Evolutionary conservation across 2,797 vertebrate species (phyloP).

Genomic region (Numenius phaeopus): DNA sequence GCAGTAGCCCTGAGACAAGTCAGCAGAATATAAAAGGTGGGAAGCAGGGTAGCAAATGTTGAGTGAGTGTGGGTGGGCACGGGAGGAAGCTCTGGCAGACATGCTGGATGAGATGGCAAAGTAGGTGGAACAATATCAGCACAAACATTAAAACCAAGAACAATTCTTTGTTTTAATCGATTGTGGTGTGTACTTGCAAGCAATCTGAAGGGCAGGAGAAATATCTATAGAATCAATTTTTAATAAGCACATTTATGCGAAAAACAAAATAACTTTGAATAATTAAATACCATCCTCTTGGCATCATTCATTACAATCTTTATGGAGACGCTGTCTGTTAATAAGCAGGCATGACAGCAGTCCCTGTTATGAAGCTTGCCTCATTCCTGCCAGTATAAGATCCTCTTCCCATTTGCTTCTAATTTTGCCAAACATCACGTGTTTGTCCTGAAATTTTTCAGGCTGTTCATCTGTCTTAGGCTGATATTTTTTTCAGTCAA

Average conservation of each 20-base stretch:
- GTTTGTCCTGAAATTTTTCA: conserved; percentile 26
- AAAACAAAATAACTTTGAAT: conserved; percentile 45
- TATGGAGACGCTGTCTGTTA: not conserved
- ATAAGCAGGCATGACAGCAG: not conserved
- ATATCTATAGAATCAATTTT: conserved; percentile 41
- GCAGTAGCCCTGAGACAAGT: not conserved
- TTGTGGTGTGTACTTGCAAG: not conserved
- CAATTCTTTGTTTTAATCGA: not conserved
- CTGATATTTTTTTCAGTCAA: not conserved
- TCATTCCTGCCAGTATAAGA: not conserved
- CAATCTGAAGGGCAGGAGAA: conserved; percentile 12
- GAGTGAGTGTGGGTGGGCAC: accelerated
- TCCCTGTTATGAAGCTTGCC: not conserved
- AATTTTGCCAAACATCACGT: not conserved
- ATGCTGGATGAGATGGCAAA: not conserved
- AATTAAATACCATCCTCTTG: conserved; percentile 31
- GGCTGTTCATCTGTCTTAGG: not conserved
- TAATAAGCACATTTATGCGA: conserved; percentile 16
- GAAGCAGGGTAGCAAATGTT: not conserved
- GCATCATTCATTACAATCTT: not conserved
- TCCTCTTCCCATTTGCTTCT: conserved; percentile 21
- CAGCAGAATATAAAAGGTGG: not conserved
- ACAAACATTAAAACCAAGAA: not conserved
- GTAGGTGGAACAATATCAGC: not conserved
- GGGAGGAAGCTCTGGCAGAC: not conserved